Evolutionary conservation across 2,888 invertebrate species (phyloP).

Genomic region (Suillia variegata): DNA sequence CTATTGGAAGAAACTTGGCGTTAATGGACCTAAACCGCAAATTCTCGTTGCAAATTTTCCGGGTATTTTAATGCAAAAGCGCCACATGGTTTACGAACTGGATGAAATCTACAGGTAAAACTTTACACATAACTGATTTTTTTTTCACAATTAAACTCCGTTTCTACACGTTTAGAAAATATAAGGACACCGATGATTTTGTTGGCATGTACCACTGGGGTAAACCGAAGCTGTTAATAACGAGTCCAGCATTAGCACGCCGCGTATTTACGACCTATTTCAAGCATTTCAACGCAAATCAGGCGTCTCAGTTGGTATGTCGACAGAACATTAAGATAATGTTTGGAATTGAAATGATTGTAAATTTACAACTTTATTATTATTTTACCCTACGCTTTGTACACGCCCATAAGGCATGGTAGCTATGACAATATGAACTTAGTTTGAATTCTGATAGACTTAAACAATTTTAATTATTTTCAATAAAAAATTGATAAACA

Average conservation of each 20-base stretch:
- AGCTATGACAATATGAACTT: too few species aligned
- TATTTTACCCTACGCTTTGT: too few species aligned
- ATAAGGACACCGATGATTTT: slow-evolving; percentile 45
- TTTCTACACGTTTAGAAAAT: slow-evolving; percentile 33
- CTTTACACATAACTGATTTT: too few species aligned
- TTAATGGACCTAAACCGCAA: slow-evolving; percentile 55
- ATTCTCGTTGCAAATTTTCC: slow-evolving; percentile 56
- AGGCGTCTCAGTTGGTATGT: slow-evolving; percentile 24
- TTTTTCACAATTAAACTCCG: not conserved
- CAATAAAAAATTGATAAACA: too few species aligned
- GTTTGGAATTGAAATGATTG: too few species aligned
- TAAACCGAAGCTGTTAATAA: slow-evolving; percentile 53
- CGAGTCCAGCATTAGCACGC: slow-evolving; percentile 52
- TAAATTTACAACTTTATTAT: too few species aligned
- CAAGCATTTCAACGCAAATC: slow-evolving; percentile 56
- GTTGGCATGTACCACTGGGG: slow-evolving; percentile 59
- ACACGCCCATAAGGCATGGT: too few species aligned
- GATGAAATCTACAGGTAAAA: slow-evolving; percentile 61
- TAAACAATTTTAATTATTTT: too few species aligned
- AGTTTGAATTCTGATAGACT: too few species aligned
- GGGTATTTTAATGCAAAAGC: slow-evolving; percentile 39
- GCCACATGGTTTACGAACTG: slow-evolving; percentile 51
- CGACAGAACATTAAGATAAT: too few species aligned
- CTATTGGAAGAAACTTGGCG: slow-evolving; percentile 57
- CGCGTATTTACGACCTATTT: slow-evolving; percentile 61